Conservation (phyloP, 2,797 vertebrate species). For the Natrix natrix region DNA sequence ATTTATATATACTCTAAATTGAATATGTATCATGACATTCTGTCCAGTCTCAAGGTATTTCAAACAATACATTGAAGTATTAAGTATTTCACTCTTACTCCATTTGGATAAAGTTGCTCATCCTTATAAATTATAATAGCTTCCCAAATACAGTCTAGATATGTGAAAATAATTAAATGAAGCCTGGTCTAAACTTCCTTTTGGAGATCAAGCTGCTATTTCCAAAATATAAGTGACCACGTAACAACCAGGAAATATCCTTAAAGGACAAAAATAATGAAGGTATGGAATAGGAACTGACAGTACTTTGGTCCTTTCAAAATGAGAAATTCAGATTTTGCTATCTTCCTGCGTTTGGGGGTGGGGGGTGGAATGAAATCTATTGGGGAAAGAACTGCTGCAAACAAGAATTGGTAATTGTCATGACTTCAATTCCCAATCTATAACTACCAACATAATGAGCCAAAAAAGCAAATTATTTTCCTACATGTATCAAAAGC, state of each 20-base stretch:
- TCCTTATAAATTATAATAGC: background rate
- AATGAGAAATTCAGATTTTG: background rate
- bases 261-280: background rate
- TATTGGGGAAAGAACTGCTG: background rate
- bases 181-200: background rate
- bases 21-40: background rate
- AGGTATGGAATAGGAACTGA: too few relatives aligned
- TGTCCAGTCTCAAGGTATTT: background rate
- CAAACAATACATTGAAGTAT: background rate
- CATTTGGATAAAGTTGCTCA: background rate
- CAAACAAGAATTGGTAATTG: background rate
- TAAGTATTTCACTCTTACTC: background rate
- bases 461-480: background rate
- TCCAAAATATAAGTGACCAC: background rate
- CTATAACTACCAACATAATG: background rate
- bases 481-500: background rate
- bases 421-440: background rate
- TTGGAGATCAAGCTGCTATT: background rate
- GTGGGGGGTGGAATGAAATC: background rate
- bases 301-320: background rate
- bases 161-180: background rate
- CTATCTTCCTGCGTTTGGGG: background rate
- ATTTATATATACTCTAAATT: background rate
- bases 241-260: background rate
- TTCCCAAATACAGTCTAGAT: background rate